These are phyloP conservation scores for Microtus richardsoni DNA, from an alignment of 2,113 vertebrate genomes.

Conservation along the genomic window DNA sequence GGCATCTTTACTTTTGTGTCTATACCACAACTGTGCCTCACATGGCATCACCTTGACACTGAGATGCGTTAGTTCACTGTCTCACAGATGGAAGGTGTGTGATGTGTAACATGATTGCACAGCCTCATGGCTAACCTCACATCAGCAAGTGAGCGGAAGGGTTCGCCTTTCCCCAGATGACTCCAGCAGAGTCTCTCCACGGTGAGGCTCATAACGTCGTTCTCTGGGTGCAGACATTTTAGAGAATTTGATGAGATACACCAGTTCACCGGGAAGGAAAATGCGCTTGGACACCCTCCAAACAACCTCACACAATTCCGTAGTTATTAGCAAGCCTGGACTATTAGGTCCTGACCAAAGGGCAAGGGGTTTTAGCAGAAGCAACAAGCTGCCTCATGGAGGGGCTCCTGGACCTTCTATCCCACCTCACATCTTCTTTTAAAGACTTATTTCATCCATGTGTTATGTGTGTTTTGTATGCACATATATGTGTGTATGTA, in stretches of 20 bases:
- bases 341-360: neutral
- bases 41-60: neutral
- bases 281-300: neutral
- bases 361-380: neutral
- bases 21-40: neutral
- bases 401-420: neutral
- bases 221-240: neutral
- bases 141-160: neutral
- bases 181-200: neutral
- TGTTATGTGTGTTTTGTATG: too few relatives aligned
- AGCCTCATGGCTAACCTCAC: accelerated
- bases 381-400: neutral
- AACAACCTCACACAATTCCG: neutral
- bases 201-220: neutral
- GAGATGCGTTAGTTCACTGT: neutral
- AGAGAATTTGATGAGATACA: neutral
- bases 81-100: neutral
- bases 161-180: neutral
- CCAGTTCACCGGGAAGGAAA: neutral
- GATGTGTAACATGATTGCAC: accelerated
- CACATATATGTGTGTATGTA: neutral
- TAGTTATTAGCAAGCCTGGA: neutral
- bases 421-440: neutral
- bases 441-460: neutral
- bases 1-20: neutral